phyloP scores from a whole-genome alignment of 2,113 vertebrate genomes.

The Asarcornis scutulata region DNA sequence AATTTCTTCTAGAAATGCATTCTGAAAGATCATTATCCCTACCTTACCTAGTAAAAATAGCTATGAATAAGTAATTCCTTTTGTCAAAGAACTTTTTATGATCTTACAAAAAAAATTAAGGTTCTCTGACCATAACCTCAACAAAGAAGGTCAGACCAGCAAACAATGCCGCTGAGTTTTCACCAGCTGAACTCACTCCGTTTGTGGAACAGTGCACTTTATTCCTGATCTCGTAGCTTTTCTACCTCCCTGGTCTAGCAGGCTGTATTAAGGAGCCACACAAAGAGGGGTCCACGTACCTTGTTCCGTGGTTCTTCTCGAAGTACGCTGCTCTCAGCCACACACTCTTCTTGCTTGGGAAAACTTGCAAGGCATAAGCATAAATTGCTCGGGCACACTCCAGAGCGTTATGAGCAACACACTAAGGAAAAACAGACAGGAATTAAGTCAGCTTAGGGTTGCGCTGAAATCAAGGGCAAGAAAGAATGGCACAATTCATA shows the following conservation, averaged over 20 bases:
- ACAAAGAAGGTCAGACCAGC: background rate
- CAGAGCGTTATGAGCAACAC: slow-evolving; percentile 92
- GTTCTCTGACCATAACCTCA: background rate
- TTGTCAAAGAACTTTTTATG: background rate
- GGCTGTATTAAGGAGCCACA: fast-evolving
- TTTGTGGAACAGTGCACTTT: background rate
- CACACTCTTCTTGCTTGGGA: slow-evolving; percentile 98
- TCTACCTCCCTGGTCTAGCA: background rate
- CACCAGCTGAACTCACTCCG: background rate
- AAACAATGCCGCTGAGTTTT: fast-evolving
- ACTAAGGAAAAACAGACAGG: slow-evolving; percentile 74
- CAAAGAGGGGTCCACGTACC: slow-evolving; percentile 68
- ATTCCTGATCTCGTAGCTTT: background rate
- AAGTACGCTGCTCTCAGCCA: slow-evolving; percentile 98
- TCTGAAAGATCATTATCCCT: background rate
- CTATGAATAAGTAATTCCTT: background rate
- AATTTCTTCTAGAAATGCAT: background rate
- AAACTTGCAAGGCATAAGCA: slow-evolving; percentile 94
- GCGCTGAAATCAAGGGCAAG: background rate
- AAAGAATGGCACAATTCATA: background rate
- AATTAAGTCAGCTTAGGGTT: background rate
- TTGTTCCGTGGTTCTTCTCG: slow-evolving; percentile 96
- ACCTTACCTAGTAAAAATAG: background rate
- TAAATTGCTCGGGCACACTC: slow-evolving; percentile 98
- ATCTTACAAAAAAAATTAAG: background rate